Percentiles rank a stretch among this genome's conserved stretches.
These are phyloP conservation scores for Falcaria lacertinaria DNA, from an alignment of 2,888 invertebrate species.

Conservation along the genomic window DNA sequence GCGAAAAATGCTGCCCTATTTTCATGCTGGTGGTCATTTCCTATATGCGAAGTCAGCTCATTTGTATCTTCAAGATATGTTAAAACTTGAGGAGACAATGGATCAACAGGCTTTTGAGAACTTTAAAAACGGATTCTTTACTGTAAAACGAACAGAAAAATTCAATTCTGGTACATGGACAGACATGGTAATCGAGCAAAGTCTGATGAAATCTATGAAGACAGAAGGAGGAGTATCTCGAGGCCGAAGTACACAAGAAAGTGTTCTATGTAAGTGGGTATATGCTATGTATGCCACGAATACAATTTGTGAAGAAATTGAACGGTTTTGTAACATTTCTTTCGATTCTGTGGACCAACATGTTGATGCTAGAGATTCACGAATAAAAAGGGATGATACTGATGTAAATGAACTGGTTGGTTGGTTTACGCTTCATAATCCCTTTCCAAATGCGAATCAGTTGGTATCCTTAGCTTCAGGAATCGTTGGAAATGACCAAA, in stretches of 20 bases:
- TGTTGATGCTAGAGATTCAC: constrained; percentile 42
- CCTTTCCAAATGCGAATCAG: constrained; percentile 11
- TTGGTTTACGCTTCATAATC: constrained; percentile 14
- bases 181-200: constrained; percentile 30
- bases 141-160: too few species aligned
- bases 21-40: too few species aligned
- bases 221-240: constrained; percentile 16
- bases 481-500: constrained; percentile 22
- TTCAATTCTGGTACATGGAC: too few species aligned
- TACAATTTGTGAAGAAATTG: constrained; percentile 25
- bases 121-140: too few species aligned
- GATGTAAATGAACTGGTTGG: constrained; percentile 13
- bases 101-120: too few species aligned
- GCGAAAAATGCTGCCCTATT: too few species aligned
- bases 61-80: too few species aligned
- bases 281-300: constrained; percentile 27
- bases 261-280: constrained; percentile 29
- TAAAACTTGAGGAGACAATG: too few species aligned
- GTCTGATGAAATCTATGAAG: constrained; percentile 25
- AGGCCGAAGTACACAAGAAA: constrained; percentile 16
- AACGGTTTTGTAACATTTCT: constrained; percentile 20
- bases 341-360: constrained; percentile 42
- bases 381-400: constrained; percentile 26
- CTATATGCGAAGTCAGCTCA: too few species aligned
- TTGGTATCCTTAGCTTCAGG: constrained; percentile 20